Evolutionary conservation across 2,113 vertebrate species (phyloP).

Genomic region (Ictalurus furcatus): DNA sequence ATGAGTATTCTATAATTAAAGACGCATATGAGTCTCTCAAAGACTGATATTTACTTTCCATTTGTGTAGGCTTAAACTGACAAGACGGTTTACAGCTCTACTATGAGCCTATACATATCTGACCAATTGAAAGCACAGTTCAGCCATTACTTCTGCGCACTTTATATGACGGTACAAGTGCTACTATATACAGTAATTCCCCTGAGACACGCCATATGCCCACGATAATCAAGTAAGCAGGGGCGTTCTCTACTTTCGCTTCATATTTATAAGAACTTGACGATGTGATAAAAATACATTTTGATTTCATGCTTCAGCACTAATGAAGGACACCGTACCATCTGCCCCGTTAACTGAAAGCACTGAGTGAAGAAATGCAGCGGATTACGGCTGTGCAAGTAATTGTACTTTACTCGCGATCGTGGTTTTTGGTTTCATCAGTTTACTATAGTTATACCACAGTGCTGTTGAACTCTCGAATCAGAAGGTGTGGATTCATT

Average conservation of each 20-base stretch:
- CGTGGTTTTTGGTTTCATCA: not conserved
- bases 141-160: not conserved
- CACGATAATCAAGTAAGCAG: not conserved
- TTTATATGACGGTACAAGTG: not conserved
- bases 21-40: not conserved
- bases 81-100: not conserved
- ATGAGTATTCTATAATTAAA: not conserved
- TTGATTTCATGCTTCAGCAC: conserved; percentile 9
- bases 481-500: not conserved
- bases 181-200: too few relatives aligned
- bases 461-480: not conserved
- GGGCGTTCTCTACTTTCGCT: not conserved
- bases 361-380: not conserved
- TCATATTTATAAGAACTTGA: not conserved
- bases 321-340: conserved; percentile 14
- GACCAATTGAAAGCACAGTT: not conserved
- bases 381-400: not conserved
- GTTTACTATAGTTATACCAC: not conserved
- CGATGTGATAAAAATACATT: conserved; percentile 16
- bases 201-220: not conserved
- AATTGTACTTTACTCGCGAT: not conserved
- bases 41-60: not conserved
- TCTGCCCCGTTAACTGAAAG: conserved; percentile 6
- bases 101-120: not conserved
- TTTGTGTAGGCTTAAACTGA: not conserved